phyloP scores from a whole-genome alignment of 2,113 vertebrate species.

The Poeciliopsis prolifica region DNA sequence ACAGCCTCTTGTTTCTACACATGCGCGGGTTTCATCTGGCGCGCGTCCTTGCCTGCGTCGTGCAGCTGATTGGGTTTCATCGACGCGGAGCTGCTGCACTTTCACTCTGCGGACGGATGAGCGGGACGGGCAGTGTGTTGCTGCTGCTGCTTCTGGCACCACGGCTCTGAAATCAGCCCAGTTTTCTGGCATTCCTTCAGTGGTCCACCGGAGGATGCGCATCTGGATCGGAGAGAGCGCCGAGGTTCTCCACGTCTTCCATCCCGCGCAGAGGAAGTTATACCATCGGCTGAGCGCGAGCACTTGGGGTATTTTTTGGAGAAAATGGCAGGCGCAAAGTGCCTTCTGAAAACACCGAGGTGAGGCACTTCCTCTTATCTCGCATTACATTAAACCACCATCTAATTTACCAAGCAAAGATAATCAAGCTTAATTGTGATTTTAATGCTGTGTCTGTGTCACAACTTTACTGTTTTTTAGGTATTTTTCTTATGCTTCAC shows the following conservation, averaged over 20 bases:
- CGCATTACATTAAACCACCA: not conserved
- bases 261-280: conserved; percentile 41
- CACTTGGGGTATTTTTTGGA: conserved; percentile 33
- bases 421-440: not conserved
- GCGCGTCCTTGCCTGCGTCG: conserved; percentile 41
- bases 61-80: conserved; percentile 57
- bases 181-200: conserved; percentile 54
- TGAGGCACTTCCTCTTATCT: conserved; percentile 40
- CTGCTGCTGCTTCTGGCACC: conserved; percentile 10
- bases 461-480: not conserved
- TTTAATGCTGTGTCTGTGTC: not conserved
- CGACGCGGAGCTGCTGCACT: conserved; percentile 27
- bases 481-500: not conserved
- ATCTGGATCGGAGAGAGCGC: conserved; percentile 55
- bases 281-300: conserved; percentile 29
- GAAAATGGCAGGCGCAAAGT: conserved; percentile 77
- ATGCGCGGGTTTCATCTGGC: conserved; percentile 4
- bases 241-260: conserved; percentile 8
- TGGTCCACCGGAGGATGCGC: conserved; percentile 53
- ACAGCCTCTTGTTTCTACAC: not conserved
- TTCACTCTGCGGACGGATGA: conserved; percentile 32
- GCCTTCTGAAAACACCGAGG: conserved; percentile 77
- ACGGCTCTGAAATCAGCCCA: not conserved
- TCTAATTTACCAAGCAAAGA: not conserved
- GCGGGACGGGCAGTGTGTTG: conserved; percentile 33